Evolutionary conservation across 2,797 vertebrate genomes (phyloP), one percentile per base, ranked within the genome.

Genomic region (Gephyroberyx darwinii): DNA sequence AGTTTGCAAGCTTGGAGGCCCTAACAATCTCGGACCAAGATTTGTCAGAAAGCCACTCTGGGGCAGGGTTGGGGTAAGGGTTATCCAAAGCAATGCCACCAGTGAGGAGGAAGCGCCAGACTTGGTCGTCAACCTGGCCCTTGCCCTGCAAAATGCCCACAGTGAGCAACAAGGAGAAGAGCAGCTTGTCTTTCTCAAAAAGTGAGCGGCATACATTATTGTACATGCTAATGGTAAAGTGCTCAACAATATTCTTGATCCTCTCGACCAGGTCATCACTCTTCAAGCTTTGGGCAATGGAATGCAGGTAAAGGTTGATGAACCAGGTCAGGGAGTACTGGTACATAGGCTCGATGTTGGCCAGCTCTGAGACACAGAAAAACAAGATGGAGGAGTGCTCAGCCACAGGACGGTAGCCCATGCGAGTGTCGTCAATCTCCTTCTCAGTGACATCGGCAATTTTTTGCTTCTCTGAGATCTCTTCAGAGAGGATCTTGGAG

Each of bases 301-400:
- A 97, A 0, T 89, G 92, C 59, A 95, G 54, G 5, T 97, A 99
- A 45, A 98, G 93, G 81, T 94, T 93, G 77, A 98, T 95, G 84
- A 98, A 98, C 97, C 97, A 99, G 4, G 86, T 92, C 74, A 98
- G 71, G 0, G 97, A 98, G 83, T 98, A 98, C 56, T 98, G 97
- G 84, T 98, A 98, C 97, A 98, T 98, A 0, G 96, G 96, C 69
- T 99, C 97, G 0, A 99, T 96, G 86, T 98, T 94, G 55, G 96
- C 96, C 73, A 99, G 83, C 26, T 98, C 96, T 4, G 96, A 97
- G 84, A 97, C 96, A 78, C 96, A 98, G 80, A 99, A 98, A 89
- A 98, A 98, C 50, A 97, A 77, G 74, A 96, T 92, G 57, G 96
- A 93, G 0, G 96, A 98, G 85, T 96, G 96, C 62, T 94, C 68